Evolutionary conservation across 2,888 invertebrate species (phyloP).

Genomic region (Cantharis nigra): DNA sequence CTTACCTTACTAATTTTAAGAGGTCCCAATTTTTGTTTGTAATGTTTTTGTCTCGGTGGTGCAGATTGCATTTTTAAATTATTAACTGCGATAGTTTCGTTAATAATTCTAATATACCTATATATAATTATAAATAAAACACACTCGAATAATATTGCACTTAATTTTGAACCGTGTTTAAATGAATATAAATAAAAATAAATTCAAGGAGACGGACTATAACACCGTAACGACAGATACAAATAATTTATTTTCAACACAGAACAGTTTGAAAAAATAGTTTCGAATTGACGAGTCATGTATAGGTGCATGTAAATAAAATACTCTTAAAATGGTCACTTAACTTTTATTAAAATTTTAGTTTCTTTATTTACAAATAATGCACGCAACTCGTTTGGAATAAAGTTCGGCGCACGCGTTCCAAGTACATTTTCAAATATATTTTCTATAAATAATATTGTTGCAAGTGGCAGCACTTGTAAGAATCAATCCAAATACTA

Average conservation of each 20-base stretch:
- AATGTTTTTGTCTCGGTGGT: slow-evolving; percentile 29
- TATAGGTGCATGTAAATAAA: not conserved
- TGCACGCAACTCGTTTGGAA: slow-evolving; percentile 13
- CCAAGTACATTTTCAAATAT: not conserved
- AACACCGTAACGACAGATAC: slow-evolving; percentile 9
- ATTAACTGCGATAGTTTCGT: not conserved
- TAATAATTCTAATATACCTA: not conserved
- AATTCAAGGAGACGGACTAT: slow-evolving; percentile 17
- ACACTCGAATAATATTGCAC: slow-evolving; percentile 11
- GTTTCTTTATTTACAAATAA: slow-evolving; percentile 15
- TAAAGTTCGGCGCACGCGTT: slow-evolving; percentile 12
- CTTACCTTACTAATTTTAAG: slow-evolving; percentile 11
- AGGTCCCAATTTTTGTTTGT: slow-evolving; percentile 6
- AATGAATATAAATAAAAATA: slow-evolving; percentile 18
- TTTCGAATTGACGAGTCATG: not conserved
- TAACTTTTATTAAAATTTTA: not conserved
- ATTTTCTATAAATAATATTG: not conserved
- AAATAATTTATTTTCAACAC: slow-evolving; percentile 2
- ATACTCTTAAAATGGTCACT: not conserved
- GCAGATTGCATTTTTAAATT: slow-evolving; percentile 27
- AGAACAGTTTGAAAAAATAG: slow-evolving; percentile 1
- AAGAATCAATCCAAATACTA: not conserved
- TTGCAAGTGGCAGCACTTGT: slow-evolving; percentile 14
- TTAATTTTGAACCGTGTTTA: slow-evolving; percentile 15
- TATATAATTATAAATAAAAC: not conserved